Conservation (phyloP, 1,140 invertebrate species). For the Lordiphosa clarofinis region DNA sequence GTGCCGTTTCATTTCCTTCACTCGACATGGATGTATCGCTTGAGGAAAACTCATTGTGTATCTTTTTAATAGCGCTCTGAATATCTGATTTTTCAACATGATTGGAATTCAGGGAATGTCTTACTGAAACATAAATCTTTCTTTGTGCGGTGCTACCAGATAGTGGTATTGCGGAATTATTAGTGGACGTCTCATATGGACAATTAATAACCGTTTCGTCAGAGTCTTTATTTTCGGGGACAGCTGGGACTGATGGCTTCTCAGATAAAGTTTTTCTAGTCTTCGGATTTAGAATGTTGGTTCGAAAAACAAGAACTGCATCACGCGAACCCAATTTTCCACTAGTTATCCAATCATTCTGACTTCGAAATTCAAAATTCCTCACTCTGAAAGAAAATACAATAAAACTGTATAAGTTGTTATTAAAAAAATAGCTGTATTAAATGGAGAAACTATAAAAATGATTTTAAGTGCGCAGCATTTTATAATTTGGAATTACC, state of each 20-base stretch:
- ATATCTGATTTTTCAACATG: conserved; percentile 24
- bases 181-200: neutral
- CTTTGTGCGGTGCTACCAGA: conserved; percentile 17
- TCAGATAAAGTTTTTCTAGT: conserved; percentile 47
- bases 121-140: conserved; percentile 33
- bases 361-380: conserved; percentile 29
- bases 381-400: conserved; percentile 23
- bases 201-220: neutral
- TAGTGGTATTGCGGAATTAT: conserved; percentile 9
- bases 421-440: neutral
- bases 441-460: too few species aligned
- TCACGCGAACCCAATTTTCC: conserved; percentile 72
- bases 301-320: conserved; percentile 72
- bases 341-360: conserved; percentile 76
- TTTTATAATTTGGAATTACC: too few species aligned
- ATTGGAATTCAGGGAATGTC: conserved; percentile 29
- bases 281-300: conserved; percentile 67
- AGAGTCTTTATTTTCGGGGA: conserved; percentile 13
- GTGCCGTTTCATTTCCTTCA: conserved; percentile 57
- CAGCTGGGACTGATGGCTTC: conserved; percentile 9
- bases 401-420: conserved; percentile 1
- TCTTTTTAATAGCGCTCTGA: conserved; percentile 25
- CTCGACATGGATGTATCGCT: conserved; percentile 71
- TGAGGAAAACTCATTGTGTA: conserved; percentile 56
- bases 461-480: too few species aligned